A percentile compares a stretch with the other conserved stretches of the same genome.
phyloP scores from a whole-genome alignment of 1,140 invertebrate genomes.

The Acromyrmex charruanus region DNA sequence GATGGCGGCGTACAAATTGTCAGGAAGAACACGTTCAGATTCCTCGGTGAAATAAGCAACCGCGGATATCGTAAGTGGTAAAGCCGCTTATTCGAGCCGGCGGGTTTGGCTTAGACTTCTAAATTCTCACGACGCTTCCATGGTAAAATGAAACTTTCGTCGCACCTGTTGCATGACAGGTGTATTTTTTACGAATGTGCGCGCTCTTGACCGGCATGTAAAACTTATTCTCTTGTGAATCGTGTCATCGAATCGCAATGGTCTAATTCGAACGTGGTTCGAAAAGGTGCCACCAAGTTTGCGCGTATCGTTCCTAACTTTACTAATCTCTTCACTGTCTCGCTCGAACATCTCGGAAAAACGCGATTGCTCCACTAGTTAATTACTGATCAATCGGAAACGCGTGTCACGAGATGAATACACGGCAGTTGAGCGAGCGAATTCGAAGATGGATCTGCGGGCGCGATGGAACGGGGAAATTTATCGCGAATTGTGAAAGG shows the following conservation, averaged over 20 bases:
- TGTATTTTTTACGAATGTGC: conserved; percentile 26
- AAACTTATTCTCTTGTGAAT: background rate
- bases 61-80: conserved; percentile 10
- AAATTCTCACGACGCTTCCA: background rate
- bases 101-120: conserved; percentile 6
- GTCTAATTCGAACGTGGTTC: background rate
- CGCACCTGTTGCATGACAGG: conserved; percentile 67
- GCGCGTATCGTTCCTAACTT: background rate
- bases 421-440: background rate
- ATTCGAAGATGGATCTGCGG: background rate
- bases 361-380: background rate
- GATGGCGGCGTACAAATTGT: conserved; percentile 65
- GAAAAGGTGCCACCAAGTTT: background rate
- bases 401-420: background rate
- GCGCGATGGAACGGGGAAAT: conserved; percentile 25
- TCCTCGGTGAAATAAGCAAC: conserved; percentile 66
- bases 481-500: background rate
- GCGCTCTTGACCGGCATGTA: background rate
- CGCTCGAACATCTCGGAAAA: background rate
- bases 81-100: conserved; percentile 38
- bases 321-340: background rate
- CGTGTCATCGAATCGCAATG: background rate
- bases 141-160: conserved; percentile 42
- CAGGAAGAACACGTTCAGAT: conserved; percentile 61
- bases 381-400: background rate